A percentile compares a stretch with the other conserved stretches of the same genome.
phyloP scores from a whole-genome alignment of 1,140 invertebrate genomes.

The Sitodiplosis mosellana region DNA sequence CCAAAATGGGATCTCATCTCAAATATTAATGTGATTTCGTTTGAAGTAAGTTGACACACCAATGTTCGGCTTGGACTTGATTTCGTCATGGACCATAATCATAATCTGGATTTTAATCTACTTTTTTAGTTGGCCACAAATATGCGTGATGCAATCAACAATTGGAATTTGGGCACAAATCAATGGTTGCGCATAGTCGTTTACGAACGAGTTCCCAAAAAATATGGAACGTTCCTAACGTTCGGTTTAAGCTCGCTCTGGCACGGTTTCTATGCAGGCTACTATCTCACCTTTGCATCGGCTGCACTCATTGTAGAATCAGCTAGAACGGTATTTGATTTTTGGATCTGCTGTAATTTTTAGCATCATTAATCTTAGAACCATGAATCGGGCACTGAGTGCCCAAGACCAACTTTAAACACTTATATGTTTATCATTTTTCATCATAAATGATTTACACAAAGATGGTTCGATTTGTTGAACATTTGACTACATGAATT shows the following conservation, averaged over 20 bases:
- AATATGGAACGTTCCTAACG: slow-evolving; percentile 46
- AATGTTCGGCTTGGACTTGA: neutral
- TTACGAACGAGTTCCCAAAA: slow-evolving; percentile 56
- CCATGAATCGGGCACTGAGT: too few relatives aligned
- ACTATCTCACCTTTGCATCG: slow-evolving; percentile 85
- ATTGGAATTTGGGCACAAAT: slow-evolving; percentile 88
- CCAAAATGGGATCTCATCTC: slow-evolving; percentile 72
- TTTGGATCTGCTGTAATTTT: neutral
- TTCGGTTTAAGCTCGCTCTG: slow-evolving; percentile 82
- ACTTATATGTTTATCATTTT: too few relatives aligned
- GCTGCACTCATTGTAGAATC: slow-evolving; percentile 74
- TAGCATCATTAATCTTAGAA: too few relatives aligned
- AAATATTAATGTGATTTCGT: slow-evolving; percentile 72
- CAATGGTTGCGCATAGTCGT: slow-evolving; percentile 71
- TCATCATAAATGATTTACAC: too few relatives aligned
- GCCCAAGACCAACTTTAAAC: too few relatives aligned
- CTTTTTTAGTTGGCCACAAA: slow-evolving; percentile 47
- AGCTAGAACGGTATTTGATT: slow-evolving; percentile 43
- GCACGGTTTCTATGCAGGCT: slow-evolving; percentile 96
- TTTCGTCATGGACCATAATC: neutral
- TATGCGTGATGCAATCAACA: slow-evolving; percentile 59
- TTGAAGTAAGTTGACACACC: slow-evolving; percentile 60
- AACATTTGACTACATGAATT: too few relatives aligned
- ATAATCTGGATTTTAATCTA: neutral
- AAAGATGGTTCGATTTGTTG: too few relatives aligned